These are phyloP conservation scores for Mercenaria mercenaria DNA, from an alignment of 1,140 invertebrate genomes.

Conservation along the genomic window DNA sequence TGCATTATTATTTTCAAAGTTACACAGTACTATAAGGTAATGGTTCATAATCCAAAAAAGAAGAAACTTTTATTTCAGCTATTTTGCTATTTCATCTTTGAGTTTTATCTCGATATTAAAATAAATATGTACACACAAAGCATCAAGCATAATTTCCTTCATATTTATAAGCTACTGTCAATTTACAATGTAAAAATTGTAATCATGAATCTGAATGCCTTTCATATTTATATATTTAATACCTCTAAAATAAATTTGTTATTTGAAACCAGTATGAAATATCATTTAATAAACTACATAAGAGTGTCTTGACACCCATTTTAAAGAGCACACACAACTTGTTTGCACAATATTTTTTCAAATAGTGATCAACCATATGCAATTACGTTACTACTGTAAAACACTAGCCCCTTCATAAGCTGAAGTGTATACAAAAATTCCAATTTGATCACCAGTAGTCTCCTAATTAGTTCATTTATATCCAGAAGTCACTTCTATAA, in stretches of 20 bases:
- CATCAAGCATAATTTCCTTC: background rate
- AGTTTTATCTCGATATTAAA: no score
- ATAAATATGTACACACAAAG: background rate
- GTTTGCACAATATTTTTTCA: slow-evolving; percentile 10
- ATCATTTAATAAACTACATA: background rate
- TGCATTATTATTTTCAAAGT: no score
- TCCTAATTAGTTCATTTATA: background rate
- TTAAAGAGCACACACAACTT: slow-evolving; percentile 2
- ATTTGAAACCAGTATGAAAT: background rate
- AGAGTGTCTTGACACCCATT: background rate
- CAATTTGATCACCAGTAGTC: background rate
- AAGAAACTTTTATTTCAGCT: no score
- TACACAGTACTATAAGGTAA: no score
- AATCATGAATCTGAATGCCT: background rate
- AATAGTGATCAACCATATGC: background rate
- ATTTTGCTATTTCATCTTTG: no score
- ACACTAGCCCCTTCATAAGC: background rate
- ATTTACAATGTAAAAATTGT: background rate
- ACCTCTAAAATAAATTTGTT: slow-evolving; percentile 1
- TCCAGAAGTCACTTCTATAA: background rate
- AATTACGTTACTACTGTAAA: background rate
- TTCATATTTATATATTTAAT: background rate
- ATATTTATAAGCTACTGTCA: background rate
- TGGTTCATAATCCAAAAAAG: no score
- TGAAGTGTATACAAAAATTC: background rate